Evolutionary conservation across 2,888 invertebrate genomes (phyloP).

Genomic region (Tipula vernalis): DNA sequence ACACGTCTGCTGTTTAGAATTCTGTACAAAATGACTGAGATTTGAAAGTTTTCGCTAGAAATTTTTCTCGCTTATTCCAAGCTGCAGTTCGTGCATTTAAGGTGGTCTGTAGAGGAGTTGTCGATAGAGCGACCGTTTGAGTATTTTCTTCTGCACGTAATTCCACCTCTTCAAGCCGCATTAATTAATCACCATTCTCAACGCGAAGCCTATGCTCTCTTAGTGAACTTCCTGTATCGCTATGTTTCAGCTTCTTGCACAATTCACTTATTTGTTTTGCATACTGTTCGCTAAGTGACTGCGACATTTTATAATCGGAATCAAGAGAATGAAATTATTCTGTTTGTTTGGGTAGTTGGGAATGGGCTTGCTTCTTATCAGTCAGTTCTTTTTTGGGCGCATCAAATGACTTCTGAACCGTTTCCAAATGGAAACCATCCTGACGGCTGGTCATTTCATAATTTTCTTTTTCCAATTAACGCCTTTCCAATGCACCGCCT

Average conservation of each 20-base stretch:
- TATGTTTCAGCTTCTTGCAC: constrained; percentile 40
- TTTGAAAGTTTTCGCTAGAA: constrained; percentile 48
- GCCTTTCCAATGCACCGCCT: constrained; percentile 76
- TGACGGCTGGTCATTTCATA: constrained; percentile 47
- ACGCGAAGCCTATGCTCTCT: constrained; percentile 53
- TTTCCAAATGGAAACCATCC: constrained; percentile 54
- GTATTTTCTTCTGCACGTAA: constrained; percentile 58
- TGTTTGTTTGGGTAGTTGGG: constrained; percentile 48
- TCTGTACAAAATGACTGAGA: constrained; percentile 52
- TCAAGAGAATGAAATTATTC: constrained; percentile 44
- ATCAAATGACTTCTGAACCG: constrained; percentile 56
- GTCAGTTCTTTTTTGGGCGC: constrained; percentile 52
- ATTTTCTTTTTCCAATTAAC: constrained; percentile 67
- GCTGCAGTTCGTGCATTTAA: constrained; percentile 44
- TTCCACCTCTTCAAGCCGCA: constrained; percentile 59
- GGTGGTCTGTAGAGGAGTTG: constrained; percentile 59
- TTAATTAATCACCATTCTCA: constrained; percentile 54
- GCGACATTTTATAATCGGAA: constrained; percentile 40
- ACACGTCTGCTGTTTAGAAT: constrained; percentile 51
- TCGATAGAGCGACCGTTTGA: constrained; percentile 53
- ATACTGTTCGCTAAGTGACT: constrained; percentile 40
- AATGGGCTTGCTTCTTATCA: constrained; percentile 43
- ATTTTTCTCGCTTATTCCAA: constrained; percentile 61
- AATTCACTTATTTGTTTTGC: constrained; percentile 39
- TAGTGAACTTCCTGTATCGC: constrained; percentile 38